These are phyloP conservation scores for Cryptoleucopteryx plumbea DNA, from an alignment of 2,113 vertebrate genomes.

Conservation along the genomic window DNA sequence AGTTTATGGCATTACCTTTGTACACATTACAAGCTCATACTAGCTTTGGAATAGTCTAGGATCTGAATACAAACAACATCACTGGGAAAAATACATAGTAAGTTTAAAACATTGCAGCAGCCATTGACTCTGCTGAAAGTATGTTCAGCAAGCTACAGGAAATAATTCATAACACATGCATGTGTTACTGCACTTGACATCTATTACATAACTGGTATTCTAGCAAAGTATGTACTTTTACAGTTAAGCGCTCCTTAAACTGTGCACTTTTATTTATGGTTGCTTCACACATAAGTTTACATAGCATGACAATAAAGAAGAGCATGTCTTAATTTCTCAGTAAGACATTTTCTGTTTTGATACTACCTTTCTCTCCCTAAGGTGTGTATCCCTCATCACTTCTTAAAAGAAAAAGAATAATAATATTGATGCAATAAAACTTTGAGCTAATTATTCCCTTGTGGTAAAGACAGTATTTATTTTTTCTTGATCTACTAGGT, in stretches of 20 bases:
- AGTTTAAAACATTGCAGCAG: not conserved
- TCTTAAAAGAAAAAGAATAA: not conserved
- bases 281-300: not conserved
- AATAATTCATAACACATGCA: not conserved
- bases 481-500: conserved; percentile 42
- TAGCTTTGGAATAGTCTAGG: not conserved
- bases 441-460: not conserved
- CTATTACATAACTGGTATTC: not conserved
- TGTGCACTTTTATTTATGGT: not conserved
- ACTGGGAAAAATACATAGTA: not conserved
- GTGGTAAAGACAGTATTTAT: not conserved
- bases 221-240: not conserved
- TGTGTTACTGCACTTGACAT: not conserved
- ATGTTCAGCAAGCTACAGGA: not conserved
- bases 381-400: not conserved
- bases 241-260: not conserved
- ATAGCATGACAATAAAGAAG: not conserved
- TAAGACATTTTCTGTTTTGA: not conserved
- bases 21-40: not conserved
- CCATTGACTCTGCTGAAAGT: not conserved
- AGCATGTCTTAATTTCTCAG: not conserved
- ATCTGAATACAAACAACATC: not conserved
- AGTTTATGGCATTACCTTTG: not conserved
- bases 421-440: not conserved
- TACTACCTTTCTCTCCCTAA: not conserved